Evolutionary conservation across 2,113 vertebrate species (phyloP).

Genomic region (Prietella phreatophila): DNA sequence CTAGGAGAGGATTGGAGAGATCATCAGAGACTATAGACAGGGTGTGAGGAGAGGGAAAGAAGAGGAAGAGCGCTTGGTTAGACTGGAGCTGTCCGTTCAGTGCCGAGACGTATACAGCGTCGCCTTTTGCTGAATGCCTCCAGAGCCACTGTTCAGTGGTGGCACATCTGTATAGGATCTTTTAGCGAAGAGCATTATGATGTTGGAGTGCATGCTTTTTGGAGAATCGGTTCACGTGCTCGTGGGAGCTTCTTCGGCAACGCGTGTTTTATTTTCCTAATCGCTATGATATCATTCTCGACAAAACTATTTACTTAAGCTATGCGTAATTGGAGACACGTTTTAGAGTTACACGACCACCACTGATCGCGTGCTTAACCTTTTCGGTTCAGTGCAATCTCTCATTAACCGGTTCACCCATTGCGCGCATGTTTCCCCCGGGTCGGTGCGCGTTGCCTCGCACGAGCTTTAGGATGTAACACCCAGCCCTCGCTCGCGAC

Average conservation of each 20-base stretch:
- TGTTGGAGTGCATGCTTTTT: conserved; percentile 1
- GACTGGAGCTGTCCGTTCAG: conserved; percentile 72
- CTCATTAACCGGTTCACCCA: not conserved
- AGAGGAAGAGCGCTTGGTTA: conserved; percentile 42
- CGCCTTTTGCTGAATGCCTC: conserved; percentile 34
- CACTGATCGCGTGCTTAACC: conserved; percentile 6
- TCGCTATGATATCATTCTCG: not conserved
- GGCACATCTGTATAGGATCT: not conserved
- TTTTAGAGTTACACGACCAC: not conserved
- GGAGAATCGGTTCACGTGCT: conserved; percentile 10
- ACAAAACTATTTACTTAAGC: not conserved
- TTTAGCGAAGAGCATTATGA: conserved; percentile 9
- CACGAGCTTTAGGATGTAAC: conserved; percentile 66
- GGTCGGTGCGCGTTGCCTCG: conserved; percentile 47
- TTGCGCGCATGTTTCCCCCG: conserved; percentile 40
- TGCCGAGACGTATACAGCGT: conserved; percentile 57
- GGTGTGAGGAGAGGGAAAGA: conserved; percentile 10
- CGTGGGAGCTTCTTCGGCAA: not conserved
- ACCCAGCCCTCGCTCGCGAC: conserved; percentile 67
- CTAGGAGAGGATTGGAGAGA: not conserved
- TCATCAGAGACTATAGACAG: not conserved
- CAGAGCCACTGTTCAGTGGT: not conserved
- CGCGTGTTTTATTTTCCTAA: not conserved
- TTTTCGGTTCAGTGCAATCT: not conserved
- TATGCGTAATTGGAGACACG: conserved; percentile 16